Evolutionary conservation across 1,140 invertebrate species (phyloP), one percentile per base, ranked within the genome.

Genomic region (Drosophila trapezifrons): DNA sequence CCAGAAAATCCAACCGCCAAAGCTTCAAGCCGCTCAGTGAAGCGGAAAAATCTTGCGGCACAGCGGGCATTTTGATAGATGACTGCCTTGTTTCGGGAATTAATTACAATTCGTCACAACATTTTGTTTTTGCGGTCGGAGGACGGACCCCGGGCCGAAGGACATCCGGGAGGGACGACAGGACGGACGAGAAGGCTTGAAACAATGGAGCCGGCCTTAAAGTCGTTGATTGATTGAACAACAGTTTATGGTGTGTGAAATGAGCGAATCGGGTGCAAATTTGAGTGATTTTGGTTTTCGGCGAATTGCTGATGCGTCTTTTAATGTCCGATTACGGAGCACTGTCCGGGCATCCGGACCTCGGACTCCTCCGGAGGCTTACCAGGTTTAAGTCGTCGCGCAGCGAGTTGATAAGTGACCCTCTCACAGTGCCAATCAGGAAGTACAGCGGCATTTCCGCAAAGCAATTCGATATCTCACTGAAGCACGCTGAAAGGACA

Each of bases 371-470:
- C 47, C 84, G 58, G 13, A 85, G 72, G 15, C 86, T 90, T 73
- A 90, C 82, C 89, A 80, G 43, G 60, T 38, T 94, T 71, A 51
- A 94, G 80, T 40, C 82, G 80, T 56, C 93, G 92, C 66, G 70
- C 52, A 96, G 70, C 15, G 93, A 93, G 42, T 92, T 80, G 5
- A 96, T 89, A 35, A 95, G 93, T 58, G 92, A 93, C 0, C 94
- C 94, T 35, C 93, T 92, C 4, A 94, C 92, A 2, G 93, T 93
- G 5, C 95, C 96, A 22, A 95, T 83, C 0, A 95, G 87, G 3
- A 97, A 92, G 78, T 95, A 94, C 49, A 93, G 90, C 0, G 95
- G 93, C 93, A 97, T 96, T 74, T 94, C 90, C 0, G 92, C 90
- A 35, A 92, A 81, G 29, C 94, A 94, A 29, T 94, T 92, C 17